Base-by-base conservation (phyloP, 92 coral and sea anemone species). In the Epizoanthus stellaris region DNA sequence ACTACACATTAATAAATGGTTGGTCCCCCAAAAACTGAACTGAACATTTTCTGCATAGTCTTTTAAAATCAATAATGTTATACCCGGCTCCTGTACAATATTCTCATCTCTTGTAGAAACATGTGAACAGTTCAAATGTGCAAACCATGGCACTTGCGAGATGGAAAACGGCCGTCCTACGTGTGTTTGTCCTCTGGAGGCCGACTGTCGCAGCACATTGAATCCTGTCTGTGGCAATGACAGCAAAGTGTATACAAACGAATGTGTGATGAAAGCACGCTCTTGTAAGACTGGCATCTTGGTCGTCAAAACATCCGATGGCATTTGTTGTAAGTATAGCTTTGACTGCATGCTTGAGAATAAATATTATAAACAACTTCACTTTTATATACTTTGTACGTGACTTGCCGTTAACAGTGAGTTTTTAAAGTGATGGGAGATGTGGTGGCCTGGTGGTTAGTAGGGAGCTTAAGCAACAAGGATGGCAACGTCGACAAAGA, bases 171-270 rank as follows among this genome's bases (percentile, higher is more conserved):
- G 95, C 14, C 87, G 71, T 49, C 80, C 98, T 15, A 40, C 39
- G 42, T 97, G 99, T 82, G 82, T 88, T 47, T 97, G 99, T 68
- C 98, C 99, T 6, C 82, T 67, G 72, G 70, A 80, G 49, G 85
- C 86, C 17, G 88, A 83, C 15, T 97, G 99, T 85, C 13, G 70
- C n/a, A 70, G 45, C 23, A 67, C 66, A 4, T 69, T 82, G 15
- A 76, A 74, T 57, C 91, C 94, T 14, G 93, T 97, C 3, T 97
- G 99, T 76, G 99, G 99, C 14, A 65, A 92, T 34, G 98, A 97
- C 66, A 85, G 87, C 59, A 69, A 67, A 42, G 85, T 71, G 14
- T 94, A 97, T 85, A 38, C 30, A 4, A 97, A 80, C 67, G 89
- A 88, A 9, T 97, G 99, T 64, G 87, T 88, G 54, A 85, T 94